Evolutionary conservation across 1,140 invertebrate genomes (phyloP).

Genomic region (Carcinoscorpius rotundicauda): DNA sequence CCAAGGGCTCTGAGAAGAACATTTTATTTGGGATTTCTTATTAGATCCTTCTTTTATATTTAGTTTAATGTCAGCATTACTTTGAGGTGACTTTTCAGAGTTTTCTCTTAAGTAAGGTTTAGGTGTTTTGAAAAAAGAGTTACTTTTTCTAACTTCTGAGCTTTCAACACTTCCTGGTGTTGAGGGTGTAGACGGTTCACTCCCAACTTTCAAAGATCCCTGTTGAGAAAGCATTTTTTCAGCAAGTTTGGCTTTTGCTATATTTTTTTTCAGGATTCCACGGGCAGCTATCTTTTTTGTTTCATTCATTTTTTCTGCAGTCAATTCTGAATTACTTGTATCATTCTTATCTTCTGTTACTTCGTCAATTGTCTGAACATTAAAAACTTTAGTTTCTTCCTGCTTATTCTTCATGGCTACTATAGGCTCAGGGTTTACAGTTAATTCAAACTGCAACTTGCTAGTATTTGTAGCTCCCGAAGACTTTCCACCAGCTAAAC

Average conservation of each 20-base stretch:
- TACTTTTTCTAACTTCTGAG: too few relatives aligned
- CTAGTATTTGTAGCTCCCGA: too few relatives aligned
- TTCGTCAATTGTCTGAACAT: too few relatives aligned
- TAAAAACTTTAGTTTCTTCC: too few relatives aligned
- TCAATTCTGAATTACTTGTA: too few relatives aligned
- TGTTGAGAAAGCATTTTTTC: constrained; percentile 19
- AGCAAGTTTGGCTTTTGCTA: constrained; percentile 23
- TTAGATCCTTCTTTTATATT: constrained; percentile 1
- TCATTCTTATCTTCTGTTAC: too few relatives aligned
- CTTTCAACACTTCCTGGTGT: not conserved
- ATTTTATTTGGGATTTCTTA: not conserved
- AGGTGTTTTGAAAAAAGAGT: constrained; percentile 12
- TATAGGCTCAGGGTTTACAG: too few relatives aligned
- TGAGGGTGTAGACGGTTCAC: not conserved
- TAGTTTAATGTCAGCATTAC: constrained; percentile 19
- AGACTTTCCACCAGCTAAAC: too few relatives aligned
- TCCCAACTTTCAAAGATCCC: constrained; percentile 5
- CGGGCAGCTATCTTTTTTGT: constrained; percentile 18
- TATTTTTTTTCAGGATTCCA: constrained; percentile 22
- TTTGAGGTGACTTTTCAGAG: not conserved
- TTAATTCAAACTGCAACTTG: too few relatives aligned
- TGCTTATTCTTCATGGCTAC: too few relatives aligned
- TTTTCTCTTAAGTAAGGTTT: constrained; percentile 18
- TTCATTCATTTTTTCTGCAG: constrained; percentile 12
- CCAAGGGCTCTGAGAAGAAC: constrained; percentile 9